Evolutionary conservation across 2,797 vertebrate genomes (phyloP).

Genomic region (Mycteria americana): DNA sequence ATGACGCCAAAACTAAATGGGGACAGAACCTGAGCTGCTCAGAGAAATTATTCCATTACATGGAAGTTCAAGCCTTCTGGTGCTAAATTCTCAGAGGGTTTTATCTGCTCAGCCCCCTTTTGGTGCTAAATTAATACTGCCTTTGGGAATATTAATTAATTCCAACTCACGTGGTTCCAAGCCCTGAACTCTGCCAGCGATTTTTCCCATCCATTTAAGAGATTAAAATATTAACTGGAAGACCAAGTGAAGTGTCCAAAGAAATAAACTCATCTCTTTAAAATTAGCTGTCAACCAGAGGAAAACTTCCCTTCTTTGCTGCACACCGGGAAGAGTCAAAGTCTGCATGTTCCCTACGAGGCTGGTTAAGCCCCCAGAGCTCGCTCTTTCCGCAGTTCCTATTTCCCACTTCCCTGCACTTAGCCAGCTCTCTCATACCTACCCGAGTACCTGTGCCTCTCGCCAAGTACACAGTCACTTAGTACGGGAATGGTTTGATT

Average conservation of each 20-base stretch:
- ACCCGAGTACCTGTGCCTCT: background rate
- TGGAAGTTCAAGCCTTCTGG: background rate
- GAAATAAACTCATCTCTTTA: background rate
- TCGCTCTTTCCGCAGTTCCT: background rate
- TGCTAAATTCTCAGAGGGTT: background rate
- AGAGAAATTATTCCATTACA: background rate
- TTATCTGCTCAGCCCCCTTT: background rate
- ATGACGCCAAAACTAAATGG: background rate
- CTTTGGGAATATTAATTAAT: background rate
- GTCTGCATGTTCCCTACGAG: background rate
- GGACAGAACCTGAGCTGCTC: background rate
- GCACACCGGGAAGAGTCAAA: background rate
- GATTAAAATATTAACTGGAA: background rate
- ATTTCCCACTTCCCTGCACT: background rate
- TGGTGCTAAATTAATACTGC: background rate
- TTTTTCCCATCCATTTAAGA: background rate
- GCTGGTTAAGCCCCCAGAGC: background rate
- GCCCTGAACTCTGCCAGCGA: background rate
- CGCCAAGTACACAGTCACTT: background rate
- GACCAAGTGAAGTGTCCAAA: background rate
- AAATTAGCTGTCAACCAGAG: background rate
- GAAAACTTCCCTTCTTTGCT: background rate
- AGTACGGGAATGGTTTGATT: background rate
- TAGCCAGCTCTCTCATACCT: background rate
- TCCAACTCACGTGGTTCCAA: background rate